Percentiles rank a stretch among this genome's conserved stretches.
Conservation (phyloP, 1,140 invertebrate species). For the Diorhabda carinulata region DNA sequence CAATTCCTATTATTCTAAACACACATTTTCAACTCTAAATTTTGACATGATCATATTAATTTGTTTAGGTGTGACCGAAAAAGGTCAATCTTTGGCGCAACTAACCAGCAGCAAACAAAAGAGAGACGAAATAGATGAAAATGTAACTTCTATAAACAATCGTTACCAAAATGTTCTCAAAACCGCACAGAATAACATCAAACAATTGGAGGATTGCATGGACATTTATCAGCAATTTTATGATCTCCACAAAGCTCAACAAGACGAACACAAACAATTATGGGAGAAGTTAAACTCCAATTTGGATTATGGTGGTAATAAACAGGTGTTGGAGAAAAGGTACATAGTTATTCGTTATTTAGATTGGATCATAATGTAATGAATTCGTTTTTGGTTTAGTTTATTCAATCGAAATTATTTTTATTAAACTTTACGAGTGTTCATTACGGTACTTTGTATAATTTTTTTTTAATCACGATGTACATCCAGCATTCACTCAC, state of each 20-base stretch:
- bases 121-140: slow-evolving; percentile 59
- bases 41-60: background rate
- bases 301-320: slow-evolving; percentile 79
- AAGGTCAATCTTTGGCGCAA: slow-evolving; percentile 67
- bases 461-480: too few species aligned
- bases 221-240: slow-evolving; percentile 80
- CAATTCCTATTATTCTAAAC: background rate
- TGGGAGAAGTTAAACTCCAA: slow-evolving; percentile 76
- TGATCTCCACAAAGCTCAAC: slow-evolving; percentile 77
- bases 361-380: background rate
- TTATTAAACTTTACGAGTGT: too few species aligned
- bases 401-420: too few species aligned
- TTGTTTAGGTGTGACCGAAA: slow-evolving; percentile 66
- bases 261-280: slow-evolving; percentile 83
- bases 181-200: slow-evolving; percentile 59
- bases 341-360: background rate
- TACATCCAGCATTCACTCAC: too few species aligned
- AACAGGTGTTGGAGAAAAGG: slow-evolving; percentile 67
- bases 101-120: slow-evolving; percentile 60
- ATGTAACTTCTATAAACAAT: slow-evolving; percentile 64
- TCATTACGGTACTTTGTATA: too few species aligned
- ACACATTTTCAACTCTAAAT: background rate
- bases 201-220: slow-evolving; percentile 67
- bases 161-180: slow-evolving; percentile 70
- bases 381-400: too few species aligned